phyloP scores from a whole-genome alignment of 2,113 vertebrate genomes.

The Todiramphus saurophagus region DNA sequence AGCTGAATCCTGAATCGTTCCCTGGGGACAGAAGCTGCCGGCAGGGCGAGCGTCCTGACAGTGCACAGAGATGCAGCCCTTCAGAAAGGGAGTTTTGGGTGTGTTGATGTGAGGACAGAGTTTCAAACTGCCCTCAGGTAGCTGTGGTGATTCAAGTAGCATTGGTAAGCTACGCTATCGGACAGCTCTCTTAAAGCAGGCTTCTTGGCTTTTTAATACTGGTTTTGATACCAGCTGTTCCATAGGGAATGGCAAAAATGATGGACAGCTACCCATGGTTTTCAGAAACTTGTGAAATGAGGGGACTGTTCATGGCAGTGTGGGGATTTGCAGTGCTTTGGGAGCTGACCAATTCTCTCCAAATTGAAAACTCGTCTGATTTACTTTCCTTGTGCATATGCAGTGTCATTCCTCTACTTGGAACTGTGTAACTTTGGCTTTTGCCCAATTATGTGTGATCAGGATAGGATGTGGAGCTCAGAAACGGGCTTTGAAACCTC shows the following conservation, averaged over 20 bases:
- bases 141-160: not conserved
- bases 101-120: not conserved
- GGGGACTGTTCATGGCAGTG: not conserved
- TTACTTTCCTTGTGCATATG: not conserved
- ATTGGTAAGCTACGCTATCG: not conserved
- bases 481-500: not conserved
- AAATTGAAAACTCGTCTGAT: not conserved
- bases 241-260: not conserved
- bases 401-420: not conserved
- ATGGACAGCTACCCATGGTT: not conserved
- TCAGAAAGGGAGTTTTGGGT: not conserved
- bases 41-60: not conserved
- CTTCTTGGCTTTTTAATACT: not conserved
- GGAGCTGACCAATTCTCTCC: not conserved
- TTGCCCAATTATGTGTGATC: not conserved
- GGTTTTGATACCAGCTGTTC: not conserved
- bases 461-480: not conserved
- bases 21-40: not conserved
- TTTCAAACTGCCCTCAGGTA: not conserved
- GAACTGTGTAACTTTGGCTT: not conserved
- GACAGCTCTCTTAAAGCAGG: not conserved
- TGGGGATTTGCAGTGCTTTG: not conserved
- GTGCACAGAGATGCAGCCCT: not conserved
- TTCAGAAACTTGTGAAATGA: not conserved
- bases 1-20: too few relatives aligned